These are phyloP conservation scores for Leptarthrus brevirostris DNA, from an alignment of 2,888 invertebrate species.

Conservation along the genomic window DNA sequence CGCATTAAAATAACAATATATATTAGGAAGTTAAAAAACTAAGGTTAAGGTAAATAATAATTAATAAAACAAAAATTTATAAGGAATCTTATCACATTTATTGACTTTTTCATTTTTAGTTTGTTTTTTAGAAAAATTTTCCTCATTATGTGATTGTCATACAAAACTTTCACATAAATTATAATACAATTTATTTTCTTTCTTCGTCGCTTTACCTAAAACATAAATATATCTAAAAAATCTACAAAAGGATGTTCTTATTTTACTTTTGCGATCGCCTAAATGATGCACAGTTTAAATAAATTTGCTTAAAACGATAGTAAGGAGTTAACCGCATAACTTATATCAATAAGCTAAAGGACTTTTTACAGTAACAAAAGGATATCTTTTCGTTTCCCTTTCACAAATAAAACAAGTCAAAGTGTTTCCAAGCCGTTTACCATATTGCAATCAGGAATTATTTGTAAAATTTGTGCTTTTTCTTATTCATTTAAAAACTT, in stretches of 20 bases:
- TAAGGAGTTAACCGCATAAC: not conserved
- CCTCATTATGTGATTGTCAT: constrained; percentile 68
- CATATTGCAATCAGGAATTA: not conserved
- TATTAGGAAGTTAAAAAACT: too few relatives aligned
- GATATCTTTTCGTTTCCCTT: too few relatives aligned
- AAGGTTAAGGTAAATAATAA: too few relatives aligned
- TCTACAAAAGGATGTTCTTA: constrained; percentile 31
- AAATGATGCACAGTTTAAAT: not conserved
- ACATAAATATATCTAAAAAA: constrained; percentile 41
- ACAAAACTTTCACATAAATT: constrained; percentile 68
- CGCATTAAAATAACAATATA: too few relatives aligned
- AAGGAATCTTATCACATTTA: constrained; percentile 67
- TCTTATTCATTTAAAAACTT: not conserved
- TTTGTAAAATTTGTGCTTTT: not conserved
- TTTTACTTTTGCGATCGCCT: not conserved
- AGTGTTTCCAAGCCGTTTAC: not conserved
- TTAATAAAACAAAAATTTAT: constrained; percentile 41
- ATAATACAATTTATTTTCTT: constrained; percentile 55
- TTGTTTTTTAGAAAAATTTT: constrained; percentile 55
- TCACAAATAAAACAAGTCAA: not conserved
- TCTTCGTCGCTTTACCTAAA: constrained; percentile 20
- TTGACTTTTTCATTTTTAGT: constrained; percentile 61
- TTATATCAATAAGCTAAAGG: not conserved
- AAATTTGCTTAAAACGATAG: not conserved
- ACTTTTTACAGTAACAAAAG: not conserved